These are phyloP conservation scores for Drosophila santomea DNA, from an alignment of 1,140 invertebrate genomes.

Conservation along the genomic window DNA sequence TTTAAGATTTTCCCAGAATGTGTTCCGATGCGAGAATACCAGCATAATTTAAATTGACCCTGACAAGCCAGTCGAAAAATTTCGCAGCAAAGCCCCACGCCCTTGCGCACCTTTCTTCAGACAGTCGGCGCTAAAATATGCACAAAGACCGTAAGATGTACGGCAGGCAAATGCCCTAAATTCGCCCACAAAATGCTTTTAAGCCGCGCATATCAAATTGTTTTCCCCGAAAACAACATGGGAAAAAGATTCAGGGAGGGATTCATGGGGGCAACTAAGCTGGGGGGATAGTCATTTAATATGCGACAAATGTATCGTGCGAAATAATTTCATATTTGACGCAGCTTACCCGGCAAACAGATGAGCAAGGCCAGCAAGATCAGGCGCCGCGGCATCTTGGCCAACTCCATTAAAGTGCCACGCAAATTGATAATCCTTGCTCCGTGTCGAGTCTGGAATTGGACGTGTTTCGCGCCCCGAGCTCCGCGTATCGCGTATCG, in stretches of 20 bases:
- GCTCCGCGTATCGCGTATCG: background rate
- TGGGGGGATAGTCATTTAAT: conserved; percentile 48
- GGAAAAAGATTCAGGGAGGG: conserved; percentile 6
- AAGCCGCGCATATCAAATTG: conserved; percentile 62
- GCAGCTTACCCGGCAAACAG: conserved; percentile 67
- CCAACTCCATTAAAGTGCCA: conserved; percentile 64
- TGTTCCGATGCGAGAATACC: conserved; percentile 13
- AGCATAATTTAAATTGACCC: conserved; percentile 50
- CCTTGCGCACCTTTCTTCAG: conserved; percentile 18
- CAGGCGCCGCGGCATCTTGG: conserved; percentile 59
- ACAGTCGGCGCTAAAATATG: conserved; percentile 50
- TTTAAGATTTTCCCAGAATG: background rate
- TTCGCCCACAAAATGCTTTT: conserved; percentile 57
- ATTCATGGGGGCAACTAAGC: background rate
- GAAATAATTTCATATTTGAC: conserved; percentile 46
- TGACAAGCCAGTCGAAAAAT: conserved; percentile 28
- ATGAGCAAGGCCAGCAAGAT: conserved; percentile 54
- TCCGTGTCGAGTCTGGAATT: conserved; percentile 32
- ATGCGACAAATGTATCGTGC: conserved; percentile 59
- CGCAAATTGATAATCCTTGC: conserved; percentile 76
- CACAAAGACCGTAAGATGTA: conserved; percentile 47
- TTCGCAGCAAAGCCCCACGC: conserved; percentile 4
- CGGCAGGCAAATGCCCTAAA: conserved; percentile 35
- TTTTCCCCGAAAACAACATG: conserved; percentile 27
- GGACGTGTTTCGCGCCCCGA: conserved; percentile 16